Base-by-base conservation (phyloP, 2,888 invertebrate species). In the Myopa testacea region DNA sequence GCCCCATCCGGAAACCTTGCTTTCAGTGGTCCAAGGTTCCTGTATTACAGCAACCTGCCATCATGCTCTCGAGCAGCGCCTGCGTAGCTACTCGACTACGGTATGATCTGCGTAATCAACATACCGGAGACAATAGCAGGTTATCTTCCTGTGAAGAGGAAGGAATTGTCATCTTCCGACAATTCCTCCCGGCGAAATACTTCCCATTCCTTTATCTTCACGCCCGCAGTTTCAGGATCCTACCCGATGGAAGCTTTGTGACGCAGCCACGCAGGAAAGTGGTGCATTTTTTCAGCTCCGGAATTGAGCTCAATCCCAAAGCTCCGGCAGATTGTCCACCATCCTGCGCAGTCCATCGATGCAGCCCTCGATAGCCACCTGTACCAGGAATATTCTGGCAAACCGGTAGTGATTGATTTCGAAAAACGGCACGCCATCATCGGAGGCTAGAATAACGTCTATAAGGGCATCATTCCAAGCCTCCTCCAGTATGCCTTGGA, bases 401-500 rank as follows among this genome's bases (percentile, higher is more conserved):
- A 62, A 62, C 26, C 26, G 19, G 19, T n/a, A 62, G 62, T 62
- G 26, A 4, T 5, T 4, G 4, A 62, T 62, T 4, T 62, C n/a
- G 26, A 62, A 62, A n/a, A 62, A 12, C 19, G 62, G 62, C 4
- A n/a, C 4, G 62, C n/a, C n/a, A n/a, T n/a, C n/a, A n/a, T n/a
- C n/a, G n/a, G n/a, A n/a, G n/a, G 62, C 26, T 3, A 62, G 62
- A n/a, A 62, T 62, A 26, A 62, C 3, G n/a, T 62, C 62, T 19
- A 62, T 62, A 19, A 62, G 62, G 62, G 62, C 62, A 8, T 26
- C 62, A 26, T 62, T 62, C n/a, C n/a, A 62, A n/a, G n/a, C n/a
- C n/a, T n/a, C n/a, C n/a, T n/a, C n/a, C n/a, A n/a, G n/a, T n/a
- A n/a, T n/a, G n/a, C n/a, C n/a, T n/a, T n/a, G n/a, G n/a, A n/a